phyloP scores from a whole-genome alignment of 1,140 invertebrate genomes.

The Magallana ariakensis region DNA sequence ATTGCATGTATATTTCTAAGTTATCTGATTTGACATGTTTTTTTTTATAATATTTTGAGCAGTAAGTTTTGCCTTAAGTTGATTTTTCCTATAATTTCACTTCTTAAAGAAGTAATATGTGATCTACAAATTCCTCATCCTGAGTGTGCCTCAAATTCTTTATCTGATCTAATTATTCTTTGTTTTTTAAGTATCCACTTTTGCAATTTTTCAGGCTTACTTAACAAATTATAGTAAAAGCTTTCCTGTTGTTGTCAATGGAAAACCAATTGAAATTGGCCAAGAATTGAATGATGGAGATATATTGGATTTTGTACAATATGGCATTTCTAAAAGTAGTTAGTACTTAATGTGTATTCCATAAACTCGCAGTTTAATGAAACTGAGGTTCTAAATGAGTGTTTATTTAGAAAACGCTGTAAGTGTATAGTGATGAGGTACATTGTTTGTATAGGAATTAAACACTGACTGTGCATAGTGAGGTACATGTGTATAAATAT shows the following conservation, averaged over 20 bases:
- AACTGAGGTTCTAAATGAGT: neutral
- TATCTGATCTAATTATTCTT: neutral
- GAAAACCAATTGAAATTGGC: slow-evolving; percentile 9
- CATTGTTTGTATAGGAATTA: neutral
- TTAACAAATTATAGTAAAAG: slow-evolving; percentile 12
- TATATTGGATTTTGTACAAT: neutral
- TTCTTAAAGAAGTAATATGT: too few relatives aligned
- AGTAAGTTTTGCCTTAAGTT: slow-evolving; percentile 5
- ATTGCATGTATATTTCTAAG: neutral
- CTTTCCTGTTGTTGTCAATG: slow-evolving; percentile 1
- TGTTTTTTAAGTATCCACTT: neutral
- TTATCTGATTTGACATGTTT: neutral
- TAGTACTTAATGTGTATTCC: too few relatives aligned
- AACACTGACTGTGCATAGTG: too few relatives aligned
- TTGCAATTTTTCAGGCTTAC: slow-evolving; percentile 16
- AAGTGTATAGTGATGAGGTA: neutral
- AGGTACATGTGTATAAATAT: too few relatives aligned
- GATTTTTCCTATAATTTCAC: neutral
- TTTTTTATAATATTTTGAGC: neutral
- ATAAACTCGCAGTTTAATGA: too few relatives aligned
- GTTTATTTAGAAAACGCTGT: neutral
- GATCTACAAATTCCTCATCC: neutral
- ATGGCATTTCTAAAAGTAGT: too few relatives aligned
- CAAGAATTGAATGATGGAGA: slow-evolving; percentile 16
- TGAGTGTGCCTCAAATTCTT: neutral